A percentile compares a stretch with the other conserved stretches of the same genome.
Evolutionary conservation across 1,140 invertebrate genomes (phyloP).

Genomic region (Sinella curviseta): DNA sequence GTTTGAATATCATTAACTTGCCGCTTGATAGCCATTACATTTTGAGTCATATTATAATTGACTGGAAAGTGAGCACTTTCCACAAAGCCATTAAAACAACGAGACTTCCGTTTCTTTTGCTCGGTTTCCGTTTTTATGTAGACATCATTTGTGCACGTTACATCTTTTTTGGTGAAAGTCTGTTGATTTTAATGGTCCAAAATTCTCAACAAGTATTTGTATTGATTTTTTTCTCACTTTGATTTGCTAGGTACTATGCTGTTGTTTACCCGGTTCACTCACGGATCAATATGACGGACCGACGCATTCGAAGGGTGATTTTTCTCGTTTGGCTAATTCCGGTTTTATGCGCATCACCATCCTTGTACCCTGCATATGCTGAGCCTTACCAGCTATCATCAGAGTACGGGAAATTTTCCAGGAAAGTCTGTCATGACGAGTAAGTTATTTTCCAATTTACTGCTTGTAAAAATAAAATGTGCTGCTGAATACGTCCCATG

Average conservation of each 20-base stretch:
- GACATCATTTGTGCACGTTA: no score
- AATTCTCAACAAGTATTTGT: background rate
- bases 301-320: slow-evolving; percentile 55
- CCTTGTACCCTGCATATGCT: slow-evolving; percentile 51
- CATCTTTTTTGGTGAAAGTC: no score
- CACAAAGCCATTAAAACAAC: no score
- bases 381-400: slow-evolving; percentile 52
- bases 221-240: background rate
- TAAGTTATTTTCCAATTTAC: slow-evolving; percentile 49
- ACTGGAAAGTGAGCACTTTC: no score
- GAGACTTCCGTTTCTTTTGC: no score
- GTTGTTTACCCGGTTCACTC: slow-evolving; percentile 58
- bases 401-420: slow-evolving; percentile 53
- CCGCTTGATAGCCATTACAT: background rate
- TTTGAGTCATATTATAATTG: background rate
- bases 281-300: slow-evolving; percentile 55
- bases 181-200: no score
- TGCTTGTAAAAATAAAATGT: background rate
- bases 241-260: slow-evolving; percentile 56
- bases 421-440: slow-evolving; percentile 55
- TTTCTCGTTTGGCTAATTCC: slow-evolving; percentile 56
- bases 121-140: no score
- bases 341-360: slow-evolving; percentile 54
- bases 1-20: background rate
- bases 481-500: background rate